Evolutionary conservation across 2,797 vertebrate genomes (phyloP).

Genomic region (Bucorvus abyssinicus): DNA sequence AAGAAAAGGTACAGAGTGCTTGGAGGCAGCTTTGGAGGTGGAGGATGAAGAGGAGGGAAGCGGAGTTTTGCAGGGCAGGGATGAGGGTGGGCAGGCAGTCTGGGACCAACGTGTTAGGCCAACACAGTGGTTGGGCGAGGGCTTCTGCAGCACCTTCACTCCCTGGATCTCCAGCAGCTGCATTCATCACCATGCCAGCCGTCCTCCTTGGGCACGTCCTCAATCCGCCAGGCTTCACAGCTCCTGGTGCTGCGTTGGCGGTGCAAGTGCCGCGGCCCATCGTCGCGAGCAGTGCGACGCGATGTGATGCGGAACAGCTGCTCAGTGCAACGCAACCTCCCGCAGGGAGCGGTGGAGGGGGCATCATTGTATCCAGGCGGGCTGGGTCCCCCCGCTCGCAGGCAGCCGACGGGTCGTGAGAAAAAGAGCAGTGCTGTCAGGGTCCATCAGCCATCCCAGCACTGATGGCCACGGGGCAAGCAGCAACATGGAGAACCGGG

Average conservation of each 20-base stretch:
- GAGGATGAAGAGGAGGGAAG: background rate
- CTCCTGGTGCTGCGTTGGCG: background rate
- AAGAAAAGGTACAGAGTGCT: background rate
- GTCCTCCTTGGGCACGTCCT: background rate
- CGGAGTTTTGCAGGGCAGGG: background rate
- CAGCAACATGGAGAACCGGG: fast-evolving
- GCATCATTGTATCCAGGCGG: background rate
- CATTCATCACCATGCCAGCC: background rate
- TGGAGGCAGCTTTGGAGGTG: background rate
- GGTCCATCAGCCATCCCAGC: background rate
- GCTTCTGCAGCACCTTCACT: background rate
- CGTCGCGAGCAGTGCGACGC: background rate
- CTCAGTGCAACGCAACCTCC: background rate
- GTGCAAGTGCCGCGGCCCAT: background rate
- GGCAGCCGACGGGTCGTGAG: conserved; percentile 32
- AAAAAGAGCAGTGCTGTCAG: conserved; percentile 69
- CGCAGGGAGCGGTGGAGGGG: background rate
- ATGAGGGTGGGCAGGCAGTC: fast-evolving
- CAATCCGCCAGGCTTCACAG: fast-evolving
- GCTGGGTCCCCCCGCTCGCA: background rate
- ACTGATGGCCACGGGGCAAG: background rate
- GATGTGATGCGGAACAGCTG: conserved; percentile 64
- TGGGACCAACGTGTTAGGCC: fast-evolving
- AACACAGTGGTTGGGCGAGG: fast-evolving
- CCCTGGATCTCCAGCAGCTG: fast-evolving